These are phyloP conservation scores for Xestia xanthographa DNA, from an alignment of 2,888 invertebrate species.

Conservation along the genomic window DNA sequence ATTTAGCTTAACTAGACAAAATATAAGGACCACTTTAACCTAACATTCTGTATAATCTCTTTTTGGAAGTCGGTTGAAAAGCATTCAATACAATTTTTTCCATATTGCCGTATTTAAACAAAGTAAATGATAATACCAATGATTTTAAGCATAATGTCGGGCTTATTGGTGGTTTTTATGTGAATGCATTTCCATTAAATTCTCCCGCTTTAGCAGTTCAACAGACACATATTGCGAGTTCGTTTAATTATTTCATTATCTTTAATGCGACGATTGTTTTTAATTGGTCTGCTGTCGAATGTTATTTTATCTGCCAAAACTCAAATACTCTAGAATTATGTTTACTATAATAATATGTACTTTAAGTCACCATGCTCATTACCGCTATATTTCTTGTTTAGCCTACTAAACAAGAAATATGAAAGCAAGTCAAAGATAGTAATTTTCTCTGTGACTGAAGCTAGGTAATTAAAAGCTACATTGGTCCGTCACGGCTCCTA, in stretches of 20 bases:
- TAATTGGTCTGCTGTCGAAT: neutral
- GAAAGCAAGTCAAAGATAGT: neutral
- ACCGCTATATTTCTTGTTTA: too few relatives aligned
- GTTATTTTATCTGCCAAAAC: neutral
- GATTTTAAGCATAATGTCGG: constrained; percentile 14
- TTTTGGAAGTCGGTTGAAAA: too few relatives aligned
- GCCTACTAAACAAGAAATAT: neutral
- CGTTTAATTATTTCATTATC: constrained; percentile 25
- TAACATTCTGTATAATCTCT: too few relatives aligned
- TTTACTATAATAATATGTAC: neutral
- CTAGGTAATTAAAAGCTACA: neutral
- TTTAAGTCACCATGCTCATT: neutral
- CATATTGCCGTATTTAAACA: neutral
- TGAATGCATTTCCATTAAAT: constrained; percentile 43
- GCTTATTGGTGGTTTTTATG: constrained; percentile 45
- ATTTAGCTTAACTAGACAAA: neutral
- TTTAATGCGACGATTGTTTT: constrained; percentile 3
- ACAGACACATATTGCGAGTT: constrained; percentile 18
- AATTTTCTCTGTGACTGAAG: neutral
- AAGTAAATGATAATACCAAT: neutral
- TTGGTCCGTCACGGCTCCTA: neutral
- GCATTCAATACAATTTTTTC: neutral
- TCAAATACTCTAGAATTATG: neutral
- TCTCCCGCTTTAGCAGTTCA: constrained; percentile 22
- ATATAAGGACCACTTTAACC: neutral